Evolutionary conservation across 2,888 invertebrate species (phyloP).

Genomic region (Amphipyra tragopoginis): DNA sequence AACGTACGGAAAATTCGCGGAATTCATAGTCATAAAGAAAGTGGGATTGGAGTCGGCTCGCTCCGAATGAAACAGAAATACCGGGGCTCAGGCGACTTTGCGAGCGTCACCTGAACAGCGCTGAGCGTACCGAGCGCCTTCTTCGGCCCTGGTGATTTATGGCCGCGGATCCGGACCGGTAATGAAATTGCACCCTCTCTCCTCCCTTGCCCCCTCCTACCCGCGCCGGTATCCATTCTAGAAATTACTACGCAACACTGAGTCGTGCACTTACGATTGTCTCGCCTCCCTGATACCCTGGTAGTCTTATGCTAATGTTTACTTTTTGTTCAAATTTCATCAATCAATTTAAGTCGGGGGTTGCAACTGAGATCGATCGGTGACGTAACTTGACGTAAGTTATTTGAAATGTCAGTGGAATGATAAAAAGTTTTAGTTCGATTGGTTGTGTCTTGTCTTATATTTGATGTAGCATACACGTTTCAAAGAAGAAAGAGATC

Average conservation of each 20-base stretch:
- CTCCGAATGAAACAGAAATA: constrained; percentile 82
- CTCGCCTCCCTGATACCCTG: constrained; percentile 64
- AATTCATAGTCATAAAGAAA: constrained; percentile 87
- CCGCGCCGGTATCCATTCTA: constrained; percentile 82
- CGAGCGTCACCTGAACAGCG: constrained; percentile 89
- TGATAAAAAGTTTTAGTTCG: neutral
- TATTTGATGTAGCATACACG: neutral
- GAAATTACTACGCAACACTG: constrained; percentile 89
- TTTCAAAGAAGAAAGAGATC: too few species aligned
- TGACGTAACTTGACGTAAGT: constrained; percentile 12
- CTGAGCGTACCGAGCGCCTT: constrained; percentile 81
- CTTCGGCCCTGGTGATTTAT: constrained; percentile 90
- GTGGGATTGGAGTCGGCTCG: constrained; percentile 77
- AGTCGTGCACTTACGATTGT: constrained; percentile 78
- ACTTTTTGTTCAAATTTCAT: constrained; percentile 71
- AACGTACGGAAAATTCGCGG: constrained; percentile 75
- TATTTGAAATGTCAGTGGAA: constrained; percentile 36
- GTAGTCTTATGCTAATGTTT: constrained; percentile 78
- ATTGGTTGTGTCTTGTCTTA: neutral
- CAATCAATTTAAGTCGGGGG: constrained; percentile 63
- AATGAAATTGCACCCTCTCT: constrained; percentile 90
- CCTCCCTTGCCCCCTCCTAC: constrained; percentile 74
- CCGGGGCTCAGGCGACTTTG: constrained; percentile 84
- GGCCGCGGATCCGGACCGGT: constrained; percentile 89
- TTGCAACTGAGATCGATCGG: constrained; percentile 28